Conservation (phyloP, 1,140 invertebrate genomes). For the Centruroides sculpturatus region DNA sequence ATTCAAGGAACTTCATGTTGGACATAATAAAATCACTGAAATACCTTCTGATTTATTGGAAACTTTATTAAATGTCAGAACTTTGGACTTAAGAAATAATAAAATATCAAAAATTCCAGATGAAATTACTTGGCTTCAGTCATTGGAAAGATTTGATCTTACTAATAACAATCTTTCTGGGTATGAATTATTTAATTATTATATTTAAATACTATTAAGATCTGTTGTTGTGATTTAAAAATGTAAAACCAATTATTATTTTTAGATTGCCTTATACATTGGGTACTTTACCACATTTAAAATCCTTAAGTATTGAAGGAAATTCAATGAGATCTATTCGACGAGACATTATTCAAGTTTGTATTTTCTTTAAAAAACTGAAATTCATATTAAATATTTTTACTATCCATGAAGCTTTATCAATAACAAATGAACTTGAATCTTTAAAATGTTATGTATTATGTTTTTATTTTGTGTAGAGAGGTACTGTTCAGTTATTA, state of each 20-base stretch:
- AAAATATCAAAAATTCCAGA: constrained; percentile 54
- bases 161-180: constrained; percentile 61
- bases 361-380: background rate
- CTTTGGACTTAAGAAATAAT: constrained; percentile 61
- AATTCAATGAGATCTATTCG: constrained; percentile 64
- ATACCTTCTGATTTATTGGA: constrained; percentile 26
- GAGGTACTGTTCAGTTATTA: constrained; percentile 63
- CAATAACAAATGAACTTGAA: background rate
- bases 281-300: constrained; percentile 58
- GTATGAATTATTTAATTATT: constrained; percentile 33
- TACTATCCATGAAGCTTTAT: too few relatives aligned
- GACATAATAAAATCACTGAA: constrained; percentile 29
- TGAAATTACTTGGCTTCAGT: constrained; percentile 54
- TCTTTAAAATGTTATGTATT: background rate
- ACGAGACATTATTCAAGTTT: constrained; percentile 49
- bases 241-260: constrained; percentile 15
- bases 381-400: too few relatives aligned
- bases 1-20: constrained; percentile 21
- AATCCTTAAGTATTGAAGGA: constrained; percentile 65
- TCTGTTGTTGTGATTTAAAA: background rate
- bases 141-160: constrained; percentile 61
- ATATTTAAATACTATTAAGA: constrained; percentile 32
- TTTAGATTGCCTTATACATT: constrained; percentile 57
- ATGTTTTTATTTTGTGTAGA: constrained; percentile 24
- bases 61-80: constrained; percentile 21